phyloP scores from a whole-genome alignment of 2,888 invertebrate species.

The Cyclophora punctaria region DNA sequence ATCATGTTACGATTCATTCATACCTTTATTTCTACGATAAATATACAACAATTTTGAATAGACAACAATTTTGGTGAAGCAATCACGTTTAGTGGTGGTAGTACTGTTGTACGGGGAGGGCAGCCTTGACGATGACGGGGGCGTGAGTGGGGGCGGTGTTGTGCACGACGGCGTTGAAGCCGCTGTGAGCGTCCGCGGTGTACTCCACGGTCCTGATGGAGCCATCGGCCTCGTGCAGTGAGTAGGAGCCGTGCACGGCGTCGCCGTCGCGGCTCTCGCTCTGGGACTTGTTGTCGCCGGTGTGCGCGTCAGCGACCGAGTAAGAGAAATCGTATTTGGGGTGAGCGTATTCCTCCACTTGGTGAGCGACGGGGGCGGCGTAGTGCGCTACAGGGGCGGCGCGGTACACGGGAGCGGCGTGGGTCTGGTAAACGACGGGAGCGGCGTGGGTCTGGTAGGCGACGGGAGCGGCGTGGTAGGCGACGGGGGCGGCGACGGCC shows the following conservation, averaged over 20 bases:
- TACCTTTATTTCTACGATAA: too few relatives aligned
- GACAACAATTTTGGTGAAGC: too few relatives aligned
- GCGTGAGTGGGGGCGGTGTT: constrained; percentile 47
- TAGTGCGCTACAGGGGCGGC: too few relatives aligned
- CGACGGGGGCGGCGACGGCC: constrained; percentile 20
- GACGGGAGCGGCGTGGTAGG: constrained; percentile 17
- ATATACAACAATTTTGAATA: too few relatives aligned
- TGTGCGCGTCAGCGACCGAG: constrained; percentile 72
- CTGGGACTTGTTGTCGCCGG: constrained; percentile 74
- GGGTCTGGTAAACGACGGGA: constrained; percentile 11
- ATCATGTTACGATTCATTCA: too few relatives aligned
- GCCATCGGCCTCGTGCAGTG: constrained; percentile 72
- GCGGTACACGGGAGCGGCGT: constrained; percentile 19
- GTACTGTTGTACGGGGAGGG: constrained; percentile 25
- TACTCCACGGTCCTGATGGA: constrained; percentile 73
- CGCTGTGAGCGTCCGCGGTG: constrained; percentile 70
- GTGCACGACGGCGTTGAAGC: constrained; percentile 60
- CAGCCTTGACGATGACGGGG: constrained; percentile 37
- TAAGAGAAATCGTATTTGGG: constrained; percentile 71
- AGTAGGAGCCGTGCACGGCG: constrained; percentile 71
- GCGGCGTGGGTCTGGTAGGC: constrained; percentile 21
- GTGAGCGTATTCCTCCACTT: constrained; percentile 37
- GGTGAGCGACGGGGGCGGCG: constrained; percentile 24
- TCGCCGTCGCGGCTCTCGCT: constrained; percentile 72
- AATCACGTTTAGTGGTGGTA: constrained; percentile 28